Base-by-base conservation (phyloP, 2,797 vertebrate species). In the Neopelma chrysocephalum region DNA sequence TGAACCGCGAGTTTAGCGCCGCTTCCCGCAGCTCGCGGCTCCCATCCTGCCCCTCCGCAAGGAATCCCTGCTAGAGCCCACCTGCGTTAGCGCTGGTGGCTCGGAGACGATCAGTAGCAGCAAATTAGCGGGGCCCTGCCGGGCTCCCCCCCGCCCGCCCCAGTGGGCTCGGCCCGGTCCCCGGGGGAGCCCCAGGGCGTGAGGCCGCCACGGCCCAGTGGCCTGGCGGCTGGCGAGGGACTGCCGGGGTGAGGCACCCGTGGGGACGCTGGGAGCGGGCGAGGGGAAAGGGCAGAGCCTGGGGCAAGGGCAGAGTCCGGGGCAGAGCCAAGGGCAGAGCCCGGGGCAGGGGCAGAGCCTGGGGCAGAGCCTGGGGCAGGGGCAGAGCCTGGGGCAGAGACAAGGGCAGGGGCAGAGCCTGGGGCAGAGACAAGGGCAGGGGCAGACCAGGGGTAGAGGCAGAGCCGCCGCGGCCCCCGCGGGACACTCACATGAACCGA, bases 401-500 rank as follows among this genome's bases (percentile, higher is more conserved):
- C 13, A 14, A 8, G 12, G 8, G 11, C 19, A n/a, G 6, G 9
- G 21, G 31, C 54, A 9, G 14, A 21, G 20, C 10, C 51, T 10
- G 51, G 53, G 15, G 51, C 18, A 23, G 56, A 12, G 31, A 20
- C 11, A 18, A 11, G 20, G 13, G 12, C 21, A 57, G 10, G 15
- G n/a, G 21, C 56, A 10, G 14, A 21, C 11, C 11, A 10, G 22
- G 20, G 26, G 22, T 36, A 21, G 20, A 23, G 51, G 25, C 45
- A 7, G 23, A 38, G 45, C n/a, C 32, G 61, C 22, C 32, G 60
- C 45, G 27, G 61, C 22, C n/a, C 25, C 62, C 1, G 36, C 9
- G 13, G 12, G 26, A 22, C 57, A 92, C 90, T 94, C 94, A 92
- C 93, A 93, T 89, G 51, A 92, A 91, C 96, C 82, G 56, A 26